Evolutionary conservation across 2,113 vertebrate species (phyloP).

Genomic region (Limanda limanda): DNA sequence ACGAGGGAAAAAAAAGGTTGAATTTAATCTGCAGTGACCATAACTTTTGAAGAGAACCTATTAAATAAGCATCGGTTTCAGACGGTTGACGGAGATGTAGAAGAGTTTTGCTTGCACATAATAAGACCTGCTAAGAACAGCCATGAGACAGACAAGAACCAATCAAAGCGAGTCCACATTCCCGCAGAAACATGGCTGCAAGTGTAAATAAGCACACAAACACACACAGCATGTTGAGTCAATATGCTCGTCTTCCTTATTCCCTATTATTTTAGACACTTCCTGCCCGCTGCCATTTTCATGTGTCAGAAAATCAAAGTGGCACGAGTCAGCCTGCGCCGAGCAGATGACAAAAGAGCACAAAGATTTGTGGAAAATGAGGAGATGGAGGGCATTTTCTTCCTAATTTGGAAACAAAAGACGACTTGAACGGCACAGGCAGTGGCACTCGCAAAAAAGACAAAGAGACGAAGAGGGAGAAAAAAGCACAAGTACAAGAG

Average conservation of each 20-base stretch:
- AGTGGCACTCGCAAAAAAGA: conserved; percentile 31
- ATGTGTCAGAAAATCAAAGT: conserved; percentile 34
- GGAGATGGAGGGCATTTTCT: conserved; percentile 32
- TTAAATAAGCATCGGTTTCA: conserved; percentile 14
- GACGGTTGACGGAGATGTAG: conserved; percentile 5
- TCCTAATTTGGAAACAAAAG: conserved; percentile 47
- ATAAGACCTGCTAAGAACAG: conserved; percentile 17
- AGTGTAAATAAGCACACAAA: conserved; percentile 18
- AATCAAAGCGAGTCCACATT: conserved; percentile 59
- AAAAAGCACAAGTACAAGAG: conserved; percentile 8
- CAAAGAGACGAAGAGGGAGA: conserved; percentile 10
- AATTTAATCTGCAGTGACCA: conserved; percentile 4
- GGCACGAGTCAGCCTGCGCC: conserved; percentile 12
- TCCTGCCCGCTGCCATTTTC: conserved; percentile 36
- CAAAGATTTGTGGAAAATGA: conserved; percentile 20
- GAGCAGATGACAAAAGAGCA: conserved; percentile 39
- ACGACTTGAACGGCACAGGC: conserved; percentile 4
- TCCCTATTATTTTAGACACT: conserved; percentile 31
- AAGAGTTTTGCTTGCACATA: conserved; percentile 9
- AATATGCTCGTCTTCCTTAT: conserved; percentile 30
- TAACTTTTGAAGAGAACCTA: neutral
- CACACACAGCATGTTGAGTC: conserved; percentile 23
- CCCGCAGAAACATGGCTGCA: conserved; percentile 7
- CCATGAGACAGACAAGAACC: conserved; percentile 61
- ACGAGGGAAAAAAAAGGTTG: neutral